Evolutionary conservation across 2,113 vertebrate species (phyloP).

Genomic region (Anguilla rostrata): DNA sequence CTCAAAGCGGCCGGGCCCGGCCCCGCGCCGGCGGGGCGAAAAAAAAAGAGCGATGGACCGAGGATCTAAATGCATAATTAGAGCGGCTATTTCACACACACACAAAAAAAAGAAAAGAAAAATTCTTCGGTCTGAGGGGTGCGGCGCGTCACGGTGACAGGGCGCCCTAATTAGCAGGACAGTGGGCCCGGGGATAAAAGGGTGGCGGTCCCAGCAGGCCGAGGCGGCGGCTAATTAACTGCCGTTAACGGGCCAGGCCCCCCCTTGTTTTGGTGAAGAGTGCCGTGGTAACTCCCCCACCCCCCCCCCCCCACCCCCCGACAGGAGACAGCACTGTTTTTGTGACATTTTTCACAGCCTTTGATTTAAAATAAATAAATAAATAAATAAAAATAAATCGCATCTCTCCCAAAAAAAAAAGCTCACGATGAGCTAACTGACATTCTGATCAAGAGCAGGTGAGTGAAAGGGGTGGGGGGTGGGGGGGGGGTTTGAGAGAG

Average conservation of each 20-base stretch:
- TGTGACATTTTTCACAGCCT: not conserved
- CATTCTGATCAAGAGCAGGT: not conserved
- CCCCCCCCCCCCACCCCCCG: too few relatives aligned
- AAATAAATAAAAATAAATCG: not conserved
- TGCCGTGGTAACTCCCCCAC: not conserved
- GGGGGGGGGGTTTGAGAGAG: too few relatives aligned
- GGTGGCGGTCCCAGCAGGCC: not conserved
- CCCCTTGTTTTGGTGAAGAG: not conserved
- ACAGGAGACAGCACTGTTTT: not conserved
- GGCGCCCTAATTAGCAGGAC: constrained; percentile 23
- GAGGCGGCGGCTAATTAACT: constrained; percentile 13
- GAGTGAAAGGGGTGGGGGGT: not conserved
- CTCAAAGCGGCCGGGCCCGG: too few relatives aligned
- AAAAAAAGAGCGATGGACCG: not conserved
- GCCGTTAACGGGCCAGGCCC: not conserved
- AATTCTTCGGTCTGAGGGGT: not conserved
- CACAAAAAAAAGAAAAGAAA: not conserved
- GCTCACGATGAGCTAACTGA: not conserved
- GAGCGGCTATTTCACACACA: not conserved
- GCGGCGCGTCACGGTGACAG: not conserved
- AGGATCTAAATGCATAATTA: constrained; percentile 16
- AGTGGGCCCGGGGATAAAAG: not conserved
- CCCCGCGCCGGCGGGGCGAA: not conserved
- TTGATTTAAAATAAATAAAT: too few relatives aligned
- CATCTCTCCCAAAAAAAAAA: not conserved